phyloP scores from a whole-genome alignment of 2,797 vertebrate genomes.

The Crax fasciolata region DNA sequence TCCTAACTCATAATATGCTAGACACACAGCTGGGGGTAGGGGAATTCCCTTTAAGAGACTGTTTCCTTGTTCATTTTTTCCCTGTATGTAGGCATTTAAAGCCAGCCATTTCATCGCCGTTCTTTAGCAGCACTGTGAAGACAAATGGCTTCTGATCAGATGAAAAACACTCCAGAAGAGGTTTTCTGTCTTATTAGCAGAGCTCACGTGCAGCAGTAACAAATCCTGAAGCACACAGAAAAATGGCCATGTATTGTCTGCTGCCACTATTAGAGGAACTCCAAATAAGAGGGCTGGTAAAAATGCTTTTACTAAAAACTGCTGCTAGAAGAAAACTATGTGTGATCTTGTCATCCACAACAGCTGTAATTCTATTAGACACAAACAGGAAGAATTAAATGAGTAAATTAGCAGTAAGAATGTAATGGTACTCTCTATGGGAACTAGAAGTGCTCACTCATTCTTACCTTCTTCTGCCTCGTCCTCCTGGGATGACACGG shows the following conservation, averaged over 20 bases:
- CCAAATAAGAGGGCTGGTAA: not conserved
- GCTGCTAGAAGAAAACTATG: not conserved
- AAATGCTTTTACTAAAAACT: not conserved
- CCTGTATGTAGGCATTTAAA: not conserved
- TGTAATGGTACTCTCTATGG: not conserved
- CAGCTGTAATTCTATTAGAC: not conserved
- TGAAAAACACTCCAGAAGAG: not conserved
- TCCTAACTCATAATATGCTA: not conserved
- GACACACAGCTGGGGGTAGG: not conserved
- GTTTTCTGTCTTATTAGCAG: not conserved
- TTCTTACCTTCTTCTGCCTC: constrained; percentile 92
- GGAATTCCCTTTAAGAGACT: not conserved
- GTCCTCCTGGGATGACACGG: constrained; percentile 90
- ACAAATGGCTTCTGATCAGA: not conserved
- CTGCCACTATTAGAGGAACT: not conserved
- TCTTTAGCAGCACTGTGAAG: not conserved
- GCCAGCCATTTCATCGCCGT: not conserved
- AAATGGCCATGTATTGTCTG: rapidly evolving
- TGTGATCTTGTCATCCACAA: not conserved
- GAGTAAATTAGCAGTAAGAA: not conserved
- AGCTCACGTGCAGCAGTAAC: not conserved
- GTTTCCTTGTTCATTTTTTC: not conserved
- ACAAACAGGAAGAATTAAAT: not conserved
- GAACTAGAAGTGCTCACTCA: not conserved
- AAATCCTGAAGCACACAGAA: not conserved